These are phyloP conservation scores for Vulpes ferrilata DNA, from an alignment of 2,113 vertebrate genomes.

Conservation along the genomic window DNA sequence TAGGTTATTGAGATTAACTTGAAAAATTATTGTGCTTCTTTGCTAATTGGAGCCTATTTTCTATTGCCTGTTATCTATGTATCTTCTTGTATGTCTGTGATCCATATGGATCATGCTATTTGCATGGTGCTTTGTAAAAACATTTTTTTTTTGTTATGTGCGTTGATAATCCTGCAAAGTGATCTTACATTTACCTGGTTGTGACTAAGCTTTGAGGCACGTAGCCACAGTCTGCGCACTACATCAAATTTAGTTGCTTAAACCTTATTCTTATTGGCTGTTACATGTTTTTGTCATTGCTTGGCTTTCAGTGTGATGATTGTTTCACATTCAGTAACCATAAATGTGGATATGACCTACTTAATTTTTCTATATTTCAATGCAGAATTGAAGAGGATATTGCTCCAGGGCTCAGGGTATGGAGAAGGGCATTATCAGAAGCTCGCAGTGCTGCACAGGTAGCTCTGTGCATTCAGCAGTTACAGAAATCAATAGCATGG, in stretches of 20 bases:
- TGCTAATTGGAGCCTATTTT: slow-evolving; percentile 96
- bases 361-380: slow-evolving; percentile 85
- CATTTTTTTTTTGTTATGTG: slow-evolving; percentile 88
- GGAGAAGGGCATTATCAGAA: slow-evolving; percentile 96
- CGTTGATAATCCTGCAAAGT: slow-evolving; percentile 90
- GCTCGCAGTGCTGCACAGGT: slow-evolving; percentile 97
- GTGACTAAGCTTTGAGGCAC: slow-evolving; percentile 92
- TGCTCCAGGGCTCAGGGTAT: slow-evolving; percentile 97
- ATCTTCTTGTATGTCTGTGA: slow-evolving; percentile 92
- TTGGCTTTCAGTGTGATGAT: slow-evolving; percentile 93
- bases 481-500: slow-evolving; percentile 99
- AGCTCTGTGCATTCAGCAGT: slow-evolving; percentile 98
- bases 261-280: slow-evolving; percentile 91
- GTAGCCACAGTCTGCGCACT: slow-evolving; percentile 92
- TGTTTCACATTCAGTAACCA: slow-evolving; percentile 85
- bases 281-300: slow-evolving; percentile 91
- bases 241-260: slow-evolving; percentile 93
- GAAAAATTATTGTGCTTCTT: slow-evolving; percentile 94
- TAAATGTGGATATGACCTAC: slow-evolving; percentile 85
- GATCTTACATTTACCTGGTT: slow-evolving; percentile 90
- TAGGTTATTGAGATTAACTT: slow-evolving; percentile 99
- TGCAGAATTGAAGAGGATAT: slow-evolving; percentile 97
- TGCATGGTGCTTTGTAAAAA: slow-evolving; percentile 93
- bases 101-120: slow-evolving; percentile 90
- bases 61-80: slow-evolving; percentile 94